phyloP scores from a whole-genome alignment of 2,113 vertebrate genomes.

The Osmerus mordax region DNA sequence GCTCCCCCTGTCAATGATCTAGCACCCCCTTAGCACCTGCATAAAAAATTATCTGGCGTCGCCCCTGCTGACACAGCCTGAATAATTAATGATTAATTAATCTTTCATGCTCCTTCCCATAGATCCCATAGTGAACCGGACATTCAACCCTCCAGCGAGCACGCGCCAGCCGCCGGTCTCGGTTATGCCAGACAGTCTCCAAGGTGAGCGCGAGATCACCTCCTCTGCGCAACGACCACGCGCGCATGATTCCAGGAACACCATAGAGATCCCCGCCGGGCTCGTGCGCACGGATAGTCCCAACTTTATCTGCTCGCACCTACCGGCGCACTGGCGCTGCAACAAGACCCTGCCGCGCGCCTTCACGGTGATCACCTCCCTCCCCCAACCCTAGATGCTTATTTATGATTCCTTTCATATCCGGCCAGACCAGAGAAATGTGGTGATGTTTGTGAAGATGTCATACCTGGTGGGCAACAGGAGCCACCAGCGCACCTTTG shows the following conservation, averaged over 20 bases:
- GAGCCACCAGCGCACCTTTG: background rate
- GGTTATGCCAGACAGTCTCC: conserved; percentile 40
- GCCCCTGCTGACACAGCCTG: no score
- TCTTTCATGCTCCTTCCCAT: conserved; percentile 43
- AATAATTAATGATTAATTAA: background rate
- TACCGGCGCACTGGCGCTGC: conserved; percentile 93
- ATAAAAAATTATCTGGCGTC: no score
- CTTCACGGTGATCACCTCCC: conserved; percentile 79
- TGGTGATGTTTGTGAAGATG: no score
- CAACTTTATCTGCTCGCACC: conserved; percentile 90
- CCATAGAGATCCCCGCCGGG: conserved; percentile 84
- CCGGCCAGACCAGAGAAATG: no score
- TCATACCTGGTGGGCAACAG: no score
- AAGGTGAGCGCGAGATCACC: background rate
- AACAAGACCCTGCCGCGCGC: conserved; percentile 92
- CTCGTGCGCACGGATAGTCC: conserved; percentile 91
- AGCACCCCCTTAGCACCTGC: no score
- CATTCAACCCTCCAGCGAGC: conserved; percentile 77
- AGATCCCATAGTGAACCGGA: conserved; percentile 81
- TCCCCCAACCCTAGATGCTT: no score
- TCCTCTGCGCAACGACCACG: conserved; percentile 69
- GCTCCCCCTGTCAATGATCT: no score
- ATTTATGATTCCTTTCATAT: no score
- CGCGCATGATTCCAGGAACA: conserved; percentile 79
- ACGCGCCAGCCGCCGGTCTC: conserved; percentile 60